Base-by-base conservation (phyloP, 2,888 invertebrate genomes). In the Rutpela maculata region DNA sequence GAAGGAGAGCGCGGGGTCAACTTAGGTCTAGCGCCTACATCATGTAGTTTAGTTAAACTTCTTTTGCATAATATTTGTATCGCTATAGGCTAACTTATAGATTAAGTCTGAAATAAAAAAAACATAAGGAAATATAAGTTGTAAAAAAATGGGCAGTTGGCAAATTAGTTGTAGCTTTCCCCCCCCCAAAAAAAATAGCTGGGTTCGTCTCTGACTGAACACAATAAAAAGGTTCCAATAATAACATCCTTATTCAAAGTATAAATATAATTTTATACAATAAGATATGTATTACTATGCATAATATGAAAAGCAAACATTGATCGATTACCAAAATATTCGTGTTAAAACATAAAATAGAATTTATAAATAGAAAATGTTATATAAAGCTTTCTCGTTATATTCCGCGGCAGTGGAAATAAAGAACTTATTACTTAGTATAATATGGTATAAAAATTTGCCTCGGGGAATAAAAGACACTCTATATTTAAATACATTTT, bases 341-440 rank as follows among this genome's bases (percentile, higher is more conserved):
- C 50, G n/a, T n/a, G 50, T n/a, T 43, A 12, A 50, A n/a, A 50
- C n/a, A 50, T 4, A 50, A 50, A 50, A 50, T 50, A 50, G n/a
- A 50, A 50, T 50, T 50, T 50, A 50, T 50, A 50, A 17, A 50
- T 50, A 50, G 50, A n/a, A 50, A n/a, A 50, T 50, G 50, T 50
- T 50, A 43, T 6, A 5, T 50, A 50, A 50, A 50, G 50, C 50
- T 2, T 50, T 15, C 50, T 4, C n/a, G 15, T 50, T n/a, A 50
- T 50, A 15, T 50, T 50, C 2, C 0, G 15, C 50, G 7, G n/a
- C n/a, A 50, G 7, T 43, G 50, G 50, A 50, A 50, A 50, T 12
- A n/a, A n/a, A 50, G 5, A 50, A 50, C 50, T 50, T 50, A 50
- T 50, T 50, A 50, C 50, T 65, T 18, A 38, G 35, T 65, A 35